A percentile compares a stretch with the other conserved stretches of the same genome.
These are phyloP conservation scores for Acanthosoma haemorrhoidale DNA, from an alignment of 2,888 invertebrate species.

Conservation along the genomic window DNA sequence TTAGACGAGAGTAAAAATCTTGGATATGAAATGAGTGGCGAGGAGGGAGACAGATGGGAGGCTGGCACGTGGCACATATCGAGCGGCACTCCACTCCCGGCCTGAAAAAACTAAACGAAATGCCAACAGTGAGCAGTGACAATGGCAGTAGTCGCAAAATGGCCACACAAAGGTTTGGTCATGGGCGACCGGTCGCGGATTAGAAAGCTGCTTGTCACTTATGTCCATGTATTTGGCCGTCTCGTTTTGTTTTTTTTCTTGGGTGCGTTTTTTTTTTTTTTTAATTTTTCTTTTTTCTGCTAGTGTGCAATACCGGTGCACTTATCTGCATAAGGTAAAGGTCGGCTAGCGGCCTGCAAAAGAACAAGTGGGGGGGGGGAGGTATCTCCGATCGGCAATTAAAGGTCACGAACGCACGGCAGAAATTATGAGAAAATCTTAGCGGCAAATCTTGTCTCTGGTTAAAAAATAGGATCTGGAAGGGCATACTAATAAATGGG, in stretches of 20 bases:
- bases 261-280: background rate
- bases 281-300: background rate
- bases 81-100: background rate
- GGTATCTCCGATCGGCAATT: background rate
- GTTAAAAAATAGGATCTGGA: background rate
- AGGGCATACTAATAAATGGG: too few species aligned
- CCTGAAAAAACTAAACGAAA: background rate
- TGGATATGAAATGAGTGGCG: too few species aligned
- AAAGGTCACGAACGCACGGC: background rate
- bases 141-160: background rate
- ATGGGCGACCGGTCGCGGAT: background rate
- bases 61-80: background rate
- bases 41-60: background rate
- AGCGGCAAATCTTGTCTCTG: background rate
- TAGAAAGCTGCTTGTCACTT: background rate
- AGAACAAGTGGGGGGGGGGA: background rate
- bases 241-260: background rate
- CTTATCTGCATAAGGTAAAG: background rate
- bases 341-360: background rate
- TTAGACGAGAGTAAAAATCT: too few species aligned
- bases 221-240: too few species aligned
- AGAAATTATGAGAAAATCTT: background rate
- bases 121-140: background rate
- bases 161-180: background rate
- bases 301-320: background rate